phyloP scores from a whole-genome alignment of 2,797 vertebrate species.

The Picus viridis region DNA sequence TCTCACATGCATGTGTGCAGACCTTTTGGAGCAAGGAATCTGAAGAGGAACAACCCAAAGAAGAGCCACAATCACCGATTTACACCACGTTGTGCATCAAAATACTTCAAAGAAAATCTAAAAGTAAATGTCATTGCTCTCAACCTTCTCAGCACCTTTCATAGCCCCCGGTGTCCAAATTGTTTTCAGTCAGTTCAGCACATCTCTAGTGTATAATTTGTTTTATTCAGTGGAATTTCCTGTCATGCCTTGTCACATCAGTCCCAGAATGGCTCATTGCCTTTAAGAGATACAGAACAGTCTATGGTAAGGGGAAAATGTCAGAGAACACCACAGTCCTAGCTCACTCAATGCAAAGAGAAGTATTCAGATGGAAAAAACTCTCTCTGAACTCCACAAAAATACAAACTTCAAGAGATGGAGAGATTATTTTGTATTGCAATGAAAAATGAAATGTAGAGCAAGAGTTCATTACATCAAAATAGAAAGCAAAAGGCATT shows the following conservation, averaged over 20 bases:
- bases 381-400: background rate
- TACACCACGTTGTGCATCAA: background rate
- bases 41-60: background rate
- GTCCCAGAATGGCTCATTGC: constrained; percentile 44
- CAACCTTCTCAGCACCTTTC: constrained; percentile 59
- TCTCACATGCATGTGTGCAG: background rate
- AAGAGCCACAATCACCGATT: background rate
- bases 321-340: constrained; percentile 26
- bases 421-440: background rate
- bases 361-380: background rate
- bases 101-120: background rate
- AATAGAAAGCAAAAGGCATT: constrained; percentile 3
- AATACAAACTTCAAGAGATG: background rate
- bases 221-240: constrained; percentile 73
- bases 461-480: background rate
- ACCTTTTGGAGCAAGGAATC: background rate
- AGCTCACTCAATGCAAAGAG: background rate
- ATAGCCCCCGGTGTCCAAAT: constrained; percentile 51
- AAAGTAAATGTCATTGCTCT: constrained; percentile 33
- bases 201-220: constrained; percentile 71
- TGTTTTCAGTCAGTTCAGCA: constrained; percentile 65
- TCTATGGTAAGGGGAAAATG: background rate
- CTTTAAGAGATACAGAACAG: constrained; percentile 44
- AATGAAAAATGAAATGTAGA: background rate
- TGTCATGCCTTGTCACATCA: constrained; percentile 66